Percentiles rank a stretch among this genome's conserved stretches.
Evolutionary conservation across 1,140 invertebrate genomes (phyloP).

Genomic region (Bombus cullumanus): DNA sequence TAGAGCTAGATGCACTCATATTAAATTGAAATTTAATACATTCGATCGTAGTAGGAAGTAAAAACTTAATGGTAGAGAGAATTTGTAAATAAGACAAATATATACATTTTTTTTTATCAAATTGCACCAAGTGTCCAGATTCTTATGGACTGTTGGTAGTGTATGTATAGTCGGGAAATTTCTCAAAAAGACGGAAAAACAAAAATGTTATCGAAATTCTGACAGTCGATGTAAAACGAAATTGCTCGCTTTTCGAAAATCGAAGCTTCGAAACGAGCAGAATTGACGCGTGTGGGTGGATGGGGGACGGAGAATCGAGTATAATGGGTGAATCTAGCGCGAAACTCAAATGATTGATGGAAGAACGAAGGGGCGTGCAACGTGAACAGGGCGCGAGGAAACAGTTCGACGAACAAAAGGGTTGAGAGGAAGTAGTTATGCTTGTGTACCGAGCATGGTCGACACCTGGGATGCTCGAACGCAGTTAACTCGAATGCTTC

Average conservation of each 20-base stretch:
- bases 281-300: background rate
- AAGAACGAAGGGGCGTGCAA: constrained; percentile 31
- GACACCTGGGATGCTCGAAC: constrained; percentile 48
- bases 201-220: background rate
- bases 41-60: too few relatives aligned
- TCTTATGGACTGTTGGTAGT: too few relatives aligned
- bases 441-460: constrained; percentile 51
- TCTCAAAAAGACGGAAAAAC: background rate
- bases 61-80: too few relatives aligned
- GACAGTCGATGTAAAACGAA: background rate
- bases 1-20: accelerated
- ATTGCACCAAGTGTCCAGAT: too few relatives aligned
- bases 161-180: too few relatives aligned
- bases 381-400: constrained; percentile 34
- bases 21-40: too few relatives aligned
- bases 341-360: constrained; percentile 72
- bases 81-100: too few relatives aligned
- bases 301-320: constrained; percentile 5
- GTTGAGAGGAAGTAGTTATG: constrained; percentile 61
- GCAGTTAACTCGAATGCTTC: constrained; percentile 59
- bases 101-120: too few relatives aligned
- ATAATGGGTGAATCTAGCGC: constrained; percentile 67
- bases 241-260: constrained; percentile 28
- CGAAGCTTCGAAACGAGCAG: constrained; percentile 34
- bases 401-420: constrained; percentile 61